Percentiles rank a stretch among this genome's conserved stretches.
phyloP scores from a whole-genome alignment of 2,888 invertebrate species.

The Lasioglossum lativentre region DNA sequence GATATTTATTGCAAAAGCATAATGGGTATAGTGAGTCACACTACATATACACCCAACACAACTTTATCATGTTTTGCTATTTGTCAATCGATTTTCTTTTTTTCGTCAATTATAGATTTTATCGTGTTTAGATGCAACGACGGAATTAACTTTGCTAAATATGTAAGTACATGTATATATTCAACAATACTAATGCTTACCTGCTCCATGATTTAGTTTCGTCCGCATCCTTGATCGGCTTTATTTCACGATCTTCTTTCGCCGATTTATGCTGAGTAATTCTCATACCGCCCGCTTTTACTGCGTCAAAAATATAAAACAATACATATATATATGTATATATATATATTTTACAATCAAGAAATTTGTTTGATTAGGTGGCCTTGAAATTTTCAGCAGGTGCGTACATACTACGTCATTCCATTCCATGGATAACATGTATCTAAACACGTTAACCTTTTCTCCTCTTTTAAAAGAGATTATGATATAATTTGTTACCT shows the following conservation, averaged over 20 bases:
- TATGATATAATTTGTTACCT: conserved; percentile 86
- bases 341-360: not conserved
- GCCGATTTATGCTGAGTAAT: conserved; percentile 94
- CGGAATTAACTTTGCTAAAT: not conserved
- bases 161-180: not conserved
- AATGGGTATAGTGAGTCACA: conserved; percentile 23
- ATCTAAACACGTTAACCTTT: conserved; percentile 56
- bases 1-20: conserved; percentile 37
- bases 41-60: not conserved
- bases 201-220: conserved; percentile 88
- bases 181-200: conserved; percentile 71
- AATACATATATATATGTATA: not conserved
- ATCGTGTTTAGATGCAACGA: not conserved
- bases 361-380: conserved; percentile 17
- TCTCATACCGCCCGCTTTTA: conserved; percentile 96
- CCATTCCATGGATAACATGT: conserved; percentile 28
- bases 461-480: not conserved
- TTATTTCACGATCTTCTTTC: conserved; percentile 88
- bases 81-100: not conserved
- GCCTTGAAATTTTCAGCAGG: conserved; percentile 63
- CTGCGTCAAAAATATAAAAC: conserved; percentile 83
- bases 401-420: conserved; percentile 51
- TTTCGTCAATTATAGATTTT: not conserved
- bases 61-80: not conserved
- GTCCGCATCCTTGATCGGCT: conserved; percentile 81